These are phyloP conservation scores for Callosobruchus maculatus DNA, from an alignment of 2,888 invertebrate species.

Conservation along the genomic window DNA sequence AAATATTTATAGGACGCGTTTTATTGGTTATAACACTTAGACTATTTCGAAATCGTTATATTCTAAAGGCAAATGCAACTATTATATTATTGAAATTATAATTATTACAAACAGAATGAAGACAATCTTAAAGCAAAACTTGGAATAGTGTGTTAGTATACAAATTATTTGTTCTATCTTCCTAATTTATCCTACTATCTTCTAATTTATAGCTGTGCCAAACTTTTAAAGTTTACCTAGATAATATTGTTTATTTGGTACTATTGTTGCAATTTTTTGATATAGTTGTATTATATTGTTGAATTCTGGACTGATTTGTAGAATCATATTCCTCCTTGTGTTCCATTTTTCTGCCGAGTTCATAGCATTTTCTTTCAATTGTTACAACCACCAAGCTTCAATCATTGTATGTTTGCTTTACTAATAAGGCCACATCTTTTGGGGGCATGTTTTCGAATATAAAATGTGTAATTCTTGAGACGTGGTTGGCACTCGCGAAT, in stretches of 20 bases:
- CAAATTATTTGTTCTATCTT: neutral
- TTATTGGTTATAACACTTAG: neutral
- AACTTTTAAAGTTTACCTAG: neutral
- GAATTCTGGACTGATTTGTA: neutral
- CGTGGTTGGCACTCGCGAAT: too few relatives aligned
- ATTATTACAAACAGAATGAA: neutral
- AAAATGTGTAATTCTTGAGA: too few relatives aligned
- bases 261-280: neutral
- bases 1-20: neutral
- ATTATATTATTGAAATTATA: neutral
- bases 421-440: too few relatives aligned
- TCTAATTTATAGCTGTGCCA: neutral
- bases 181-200: neutral
- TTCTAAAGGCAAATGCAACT: neutral
- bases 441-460: too few relatives aligned
- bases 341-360: neutral
- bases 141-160: neutral
- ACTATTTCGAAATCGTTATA: neutral
- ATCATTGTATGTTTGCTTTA: too few relatives aligned
- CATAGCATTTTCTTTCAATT: too few relatives aligned
- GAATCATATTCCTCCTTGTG: neutral
- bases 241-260: neutral
- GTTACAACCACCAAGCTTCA: too few relatives aligned
- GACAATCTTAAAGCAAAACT: neutral
- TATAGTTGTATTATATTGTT: neutral